phyloP scores from a whole-genome alignment of 2,797 vertebrate species.

The Myiotriccus ornatus region DNA sequence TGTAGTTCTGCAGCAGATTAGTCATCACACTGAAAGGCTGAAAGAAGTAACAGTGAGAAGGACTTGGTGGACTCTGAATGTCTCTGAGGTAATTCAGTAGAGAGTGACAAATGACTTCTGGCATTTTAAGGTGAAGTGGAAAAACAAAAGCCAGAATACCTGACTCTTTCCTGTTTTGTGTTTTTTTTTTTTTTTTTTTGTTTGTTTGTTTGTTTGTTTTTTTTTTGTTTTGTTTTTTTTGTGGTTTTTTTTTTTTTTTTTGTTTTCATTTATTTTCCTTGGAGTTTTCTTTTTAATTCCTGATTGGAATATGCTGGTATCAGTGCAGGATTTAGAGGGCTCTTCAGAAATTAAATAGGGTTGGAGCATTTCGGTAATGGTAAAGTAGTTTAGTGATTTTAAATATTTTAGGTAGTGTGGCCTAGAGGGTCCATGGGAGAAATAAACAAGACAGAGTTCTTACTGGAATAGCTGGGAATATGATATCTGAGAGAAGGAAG shows the following conservation, averaged over 20 bases:
- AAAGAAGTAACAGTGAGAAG: constrained; percentile 51
- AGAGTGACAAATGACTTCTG: constrained; percentile 44
- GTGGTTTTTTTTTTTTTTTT: too few relatives aligned
- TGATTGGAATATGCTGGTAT: not conserved
- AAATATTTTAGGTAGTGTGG: not conserved
- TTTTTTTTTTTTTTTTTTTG: too few relatives aligned
- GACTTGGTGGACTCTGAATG: constrained; percentile 18
- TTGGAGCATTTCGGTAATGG: not conserved
- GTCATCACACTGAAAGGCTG: constrained; percentile 47
- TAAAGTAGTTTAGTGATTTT: not conserved
- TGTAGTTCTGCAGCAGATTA: constrained; percentile 36
- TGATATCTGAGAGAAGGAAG: not conserved
- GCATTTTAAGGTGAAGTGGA: constrained; percentile 48
- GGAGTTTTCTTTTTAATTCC: not conserved
- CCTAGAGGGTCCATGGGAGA: not conserved
- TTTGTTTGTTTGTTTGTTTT: too few relatives aligned
- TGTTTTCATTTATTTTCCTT: not conserved
- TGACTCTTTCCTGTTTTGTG: not conserved
- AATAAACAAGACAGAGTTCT: not conserved
- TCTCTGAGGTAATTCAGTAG: constrained; percentile 31
- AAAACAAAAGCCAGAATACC: not conserved
- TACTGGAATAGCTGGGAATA: not conserved
- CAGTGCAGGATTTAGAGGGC: not conserved
- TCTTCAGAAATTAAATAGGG: not conserved
- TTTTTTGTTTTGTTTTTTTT: too few relatives aligned